Conservation (phyloP, 2,113 vertebrate genomes). For the Anarhynchus alexandrinus region DNA sequence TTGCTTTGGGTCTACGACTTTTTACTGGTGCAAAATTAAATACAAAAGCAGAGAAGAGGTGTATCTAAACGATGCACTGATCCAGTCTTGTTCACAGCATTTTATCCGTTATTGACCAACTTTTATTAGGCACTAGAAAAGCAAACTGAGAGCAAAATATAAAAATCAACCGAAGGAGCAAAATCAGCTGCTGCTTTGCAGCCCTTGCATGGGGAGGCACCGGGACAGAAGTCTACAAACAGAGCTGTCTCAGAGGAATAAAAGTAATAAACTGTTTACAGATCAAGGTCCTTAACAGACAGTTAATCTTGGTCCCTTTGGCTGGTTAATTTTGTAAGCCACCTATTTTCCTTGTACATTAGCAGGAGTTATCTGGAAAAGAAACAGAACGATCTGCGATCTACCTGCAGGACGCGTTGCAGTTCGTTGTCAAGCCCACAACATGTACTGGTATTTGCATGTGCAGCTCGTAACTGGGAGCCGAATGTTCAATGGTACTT, state of each 20-base stretch:
- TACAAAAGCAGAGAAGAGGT: background rate
- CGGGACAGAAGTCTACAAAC: background rate
- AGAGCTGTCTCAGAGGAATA: background rate
- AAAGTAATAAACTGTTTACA: background rate
- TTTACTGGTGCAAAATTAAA: background rate
- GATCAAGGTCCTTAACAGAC: background rate
- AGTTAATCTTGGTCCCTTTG: background rate
- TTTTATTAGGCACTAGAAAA: background rate
- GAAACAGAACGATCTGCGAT: background rate
- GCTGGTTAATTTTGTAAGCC: background rate
- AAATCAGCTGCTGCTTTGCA: background rate
- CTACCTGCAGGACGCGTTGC: background rate
- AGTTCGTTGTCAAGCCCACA: background rate
- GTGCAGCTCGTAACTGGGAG: background rate
- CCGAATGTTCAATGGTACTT: constrained; percentile 27
- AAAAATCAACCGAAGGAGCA: background rate
- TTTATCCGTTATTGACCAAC: background rate
- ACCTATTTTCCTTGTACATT: background rate
- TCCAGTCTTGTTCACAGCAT: background rate
- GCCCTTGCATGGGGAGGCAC: background rate
- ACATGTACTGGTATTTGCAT: background rate
- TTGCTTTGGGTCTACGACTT: fast-evolving
- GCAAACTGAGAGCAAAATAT: fast-evolving
- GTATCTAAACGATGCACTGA: fast-evolving
- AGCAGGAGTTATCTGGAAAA: background rate